A percentile compares a stretch with the other conserved stretches of the same genome.
Conservation (phyloP, 1,140 invertebrate species). For the Hyposmocoma kahamanoa region DNA sequence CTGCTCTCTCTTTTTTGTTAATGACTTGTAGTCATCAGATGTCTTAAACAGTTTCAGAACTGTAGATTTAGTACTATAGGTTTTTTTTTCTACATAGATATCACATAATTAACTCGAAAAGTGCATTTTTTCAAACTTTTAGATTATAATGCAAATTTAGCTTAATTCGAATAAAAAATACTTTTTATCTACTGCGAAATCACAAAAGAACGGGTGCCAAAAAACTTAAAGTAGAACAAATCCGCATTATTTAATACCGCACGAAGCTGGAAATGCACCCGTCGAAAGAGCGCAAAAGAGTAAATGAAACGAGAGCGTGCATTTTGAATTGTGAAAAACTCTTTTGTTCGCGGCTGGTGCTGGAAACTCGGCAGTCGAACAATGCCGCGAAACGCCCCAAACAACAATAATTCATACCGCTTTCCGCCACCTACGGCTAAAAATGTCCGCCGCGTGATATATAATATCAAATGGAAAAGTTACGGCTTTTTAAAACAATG, state of each 20-base stretch:
- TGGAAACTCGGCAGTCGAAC: slow-evolving; percentile 56
- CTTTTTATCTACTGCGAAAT: no score
- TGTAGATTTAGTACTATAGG: no score
- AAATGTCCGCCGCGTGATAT: slow-evolving; percentile 69
- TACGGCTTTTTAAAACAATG: slow-evolving; percentile 60
- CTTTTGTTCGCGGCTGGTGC: slow-evolving; percentile 57
- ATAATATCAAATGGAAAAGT: slow-evolving; percentile 68
- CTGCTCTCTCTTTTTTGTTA: no score
- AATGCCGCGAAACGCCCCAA: slow-evolving; percentile 58
- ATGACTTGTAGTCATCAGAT: no score
- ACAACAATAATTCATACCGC: slow-evolving; percentile 72
- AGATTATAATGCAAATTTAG: no score
- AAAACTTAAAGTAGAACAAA: slow-evolving; percentile 34
- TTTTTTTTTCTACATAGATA: no score
- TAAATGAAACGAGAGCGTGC: slow-evolving; percentile 70
- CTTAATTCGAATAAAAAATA: no score
- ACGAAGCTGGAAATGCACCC: slow-evolving; percentile 61
- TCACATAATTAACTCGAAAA: no score
- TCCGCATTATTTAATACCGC: slow-evolving; percentile 61
- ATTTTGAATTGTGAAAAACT: slow-evolving; percentile 68
- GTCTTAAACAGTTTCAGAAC: no score
- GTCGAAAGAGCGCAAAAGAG: slow-evolving; percentile 63
- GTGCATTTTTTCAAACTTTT: no score
- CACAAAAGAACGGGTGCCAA: no score
- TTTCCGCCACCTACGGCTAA: slow-evolving; percentile 70